A percentile compares a stretch with the other conserved stretches of the same genome.
These are phyloP conservation scores for Bettongia penicillata DNA, from an alignment of 2,113 vertebrate genomes.

Conservation along the genomic window DNA sequence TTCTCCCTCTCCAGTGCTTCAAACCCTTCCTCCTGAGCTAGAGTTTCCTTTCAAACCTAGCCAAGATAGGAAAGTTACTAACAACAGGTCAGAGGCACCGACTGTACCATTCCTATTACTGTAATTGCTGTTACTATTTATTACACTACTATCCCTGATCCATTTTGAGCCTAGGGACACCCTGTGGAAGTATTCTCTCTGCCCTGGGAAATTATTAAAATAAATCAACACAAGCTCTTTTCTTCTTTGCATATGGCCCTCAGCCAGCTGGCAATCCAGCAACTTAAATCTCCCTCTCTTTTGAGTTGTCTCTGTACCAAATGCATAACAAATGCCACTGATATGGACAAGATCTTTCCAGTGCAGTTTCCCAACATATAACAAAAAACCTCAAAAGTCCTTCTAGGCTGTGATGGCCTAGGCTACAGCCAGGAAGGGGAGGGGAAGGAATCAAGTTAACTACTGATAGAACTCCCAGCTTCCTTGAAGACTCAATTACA, in stretches of 20 bases:
- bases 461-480: neutral
- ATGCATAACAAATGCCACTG: neutral
- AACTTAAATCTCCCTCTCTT: neutral
- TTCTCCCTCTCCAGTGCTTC: neutral
- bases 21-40: neutral
- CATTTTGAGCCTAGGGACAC: neutral
- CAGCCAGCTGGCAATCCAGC: neutral
- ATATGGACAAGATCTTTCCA: neutral
- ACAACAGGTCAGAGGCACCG: neutral
- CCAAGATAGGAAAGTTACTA: neutral
- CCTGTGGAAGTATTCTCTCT: neutral
- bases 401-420: neutral
- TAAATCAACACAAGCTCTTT: neutral
- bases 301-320: neutral
- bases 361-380: neutral
- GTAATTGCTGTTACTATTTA: neutral
- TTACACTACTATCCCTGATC: neutral
- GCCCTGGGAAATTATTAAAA: neutral
- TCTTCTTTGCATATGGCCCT: neutral
- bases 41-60: neutral
- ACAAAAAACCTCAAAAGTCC: neutral
- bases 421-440: neutral
- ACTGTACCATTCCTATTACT: neutral
- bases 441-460: neutral
- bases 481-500: neutral